Conservation (phyloP, 2,113 vertebrate species). For the Paraplagusia blochii region DNA sequence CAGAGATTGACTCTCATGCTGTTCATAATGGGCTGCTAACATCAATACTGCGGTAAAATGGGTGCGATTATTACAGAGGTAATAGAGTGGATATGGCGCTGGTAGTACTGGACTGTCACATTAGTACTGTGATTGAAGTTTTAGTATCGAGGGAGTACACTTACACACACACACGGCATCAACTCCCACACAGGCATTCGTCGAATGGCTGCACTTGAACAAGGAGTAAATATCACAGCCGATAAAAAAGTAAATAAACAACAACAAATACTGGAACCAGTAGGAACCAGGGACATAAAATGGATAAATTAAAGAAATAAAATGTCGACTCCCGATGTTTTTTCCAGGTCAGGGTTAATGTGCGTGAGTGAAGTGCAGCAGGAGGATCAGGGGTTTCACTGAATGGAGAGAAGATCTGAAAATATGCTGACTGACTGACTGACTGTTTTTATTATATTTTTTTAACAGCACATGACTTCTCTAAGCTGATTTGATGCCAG, state of each 20-base stretch:
- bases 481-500: conserved; percentile 61
- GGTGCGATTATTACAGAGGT: conserved; percentile 2
- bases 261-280: neutral
- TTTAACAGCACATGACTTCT: conserved; percentile 61
- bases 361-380: neutral
- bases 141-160: neutral
- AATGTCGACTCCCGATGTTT: no score
- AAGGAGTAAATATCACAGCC: conserved; percentile 38
- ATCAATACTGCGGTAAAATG: neutral
- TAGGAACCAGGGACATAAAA: neutral
- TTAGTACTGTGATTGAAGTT: conserved; percentile 17
- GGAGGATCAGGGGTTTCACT: neutral
- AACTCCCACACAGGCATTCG: conserved; percentile 4
- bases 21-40: neutral
- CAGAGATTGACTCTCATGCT: neutral
- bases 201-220: conserved; percentile 17
- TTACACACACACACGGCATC: neutral
- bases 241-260: conserved; percentile 13
- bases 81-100: neutral
- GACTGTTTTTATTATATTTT: conserved; percentile 21
- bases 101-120: conserved; percentile 3
- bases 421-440: conserved; percentile 56
- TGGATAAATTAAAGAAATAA: neutral
- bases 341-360: neutral
- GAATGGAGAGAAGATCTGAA: conserved; percentile 45